A percentile compares a stretch with the other conserved stretches of the same genome.
phyloP scores from a whole-genome alignment of 2,113 vertebrate genomes.

The Piprites chloris region DNA sequence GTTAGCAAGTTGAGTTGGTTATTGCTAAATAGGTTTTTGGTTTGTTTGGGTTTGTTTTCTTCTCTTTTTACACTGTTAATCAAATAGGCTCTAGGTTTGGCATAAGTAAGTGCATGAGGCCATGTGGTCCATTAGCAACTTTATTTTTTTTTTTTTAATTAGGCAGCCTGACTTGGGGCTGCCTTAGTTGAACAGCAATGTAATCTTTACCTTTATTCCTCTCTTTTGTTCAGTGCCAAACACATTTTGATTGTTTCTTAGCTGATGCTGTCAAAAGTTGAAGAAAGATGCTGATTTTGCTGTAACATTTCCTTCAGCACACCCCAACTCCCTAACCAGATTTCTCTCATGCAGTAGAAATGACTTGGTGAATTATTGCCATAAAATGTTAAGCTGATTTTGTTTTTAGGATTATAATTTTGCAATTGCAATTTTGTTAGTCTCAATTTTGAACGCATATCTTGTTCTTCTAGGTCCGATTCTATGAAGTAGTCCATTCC shows the following conservation, averaged over 20 bases:
- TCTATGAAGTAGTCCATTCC: constrained; percentile 86
- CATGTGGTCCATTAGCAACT: background rate
- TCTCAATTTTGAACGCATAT: background rate
- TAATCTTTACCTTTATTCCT: background rate
- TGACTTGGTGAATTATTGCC: background rate
- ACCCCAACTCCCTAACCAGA: background rate
- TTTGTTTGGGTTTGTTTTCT: background rate
- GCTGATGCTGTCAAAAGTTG: background rate
- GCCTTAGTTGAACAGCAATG: background rate
- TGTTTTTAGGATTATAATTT: background rate
- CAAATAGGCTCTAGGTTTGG: background rate
- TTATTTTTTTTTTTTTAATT: background rate
- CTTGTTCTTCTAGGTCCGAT: constrained; percentile 76
- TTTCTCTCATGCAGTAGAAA: background rate
- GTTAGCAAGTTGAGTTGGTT: background rate
- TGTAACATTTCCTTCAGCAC: background rate
- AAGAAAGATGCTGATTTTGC: background rate
- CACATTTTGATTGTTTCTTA: background rate
- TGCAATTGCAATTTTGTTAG: background rate
- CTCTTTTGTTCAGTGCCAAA: background rate
- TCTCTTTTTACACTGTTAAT: background rate
- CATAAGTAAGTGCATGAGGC: background rate
- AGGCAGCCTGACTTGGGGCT: background rate
- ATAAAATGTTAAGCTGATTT: background rate
- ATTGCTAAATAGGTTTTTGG: background rate